Evolutionary conservation across 1,140 invertebrate genomes (phyloP).

Genomic region (Magallana gigas): DNA sequence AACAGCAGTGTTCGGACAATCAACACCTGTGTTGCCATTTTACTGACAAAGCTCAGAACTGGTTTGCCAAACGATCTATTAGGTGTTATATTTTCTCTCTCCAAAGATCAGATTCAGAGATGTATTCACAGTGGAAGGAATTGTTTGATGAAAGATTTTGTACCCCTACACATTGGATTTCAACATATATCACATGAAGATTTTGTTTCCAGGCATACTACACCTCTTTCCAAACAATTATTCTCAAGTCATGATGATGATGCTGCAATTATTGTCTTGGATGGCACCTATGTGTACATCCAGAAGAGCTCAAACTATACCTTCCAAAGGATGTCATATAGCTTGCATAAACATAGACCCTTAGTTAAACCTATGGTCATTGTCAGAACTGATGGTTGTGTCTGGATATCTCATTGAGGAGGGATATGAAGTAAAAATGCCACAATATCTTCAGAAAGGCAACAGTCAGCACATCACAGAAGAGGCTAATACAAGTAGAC

Average conservation of each 20-base stretch:
- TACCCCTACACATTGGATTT: conserved; percentile 39
- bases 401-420: conserved; percentile 29
- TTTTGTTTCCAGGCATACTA: conserved; percentile 28
- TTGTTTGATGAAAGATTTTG: conserved; percentile 8
- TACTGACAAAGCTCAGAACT: too few species aligned
- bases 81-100: too few species aligned
- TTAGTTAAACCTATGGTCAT: conserved; percentile 39
- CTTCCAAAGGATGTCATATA: conserved; percentile 37
- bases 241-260: conserved; percentile 15
- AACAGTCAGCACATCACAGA: conserved; percentile 40
- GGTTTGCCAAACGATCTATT: too few species aligned
- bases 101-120: too few species aligned
- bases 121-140: background rate
- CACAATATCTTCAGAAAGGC: conserved; percentile 35
- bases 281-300: conserved; percentile 42
- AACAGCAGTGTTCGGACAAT: too few species aligned
- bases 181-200: conserved; percentile 30
- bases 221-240: conserved; percentile 4
- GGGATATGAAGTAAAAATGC: conserved; percentile 35
- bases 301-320: conserved; percentile 41
- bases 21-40: too few species aligned
- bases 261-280: conserved; percentile 31
- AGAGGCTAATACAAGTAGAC: conserved; percentile 38
- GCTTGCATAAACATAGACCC: conserved; percentile 44
- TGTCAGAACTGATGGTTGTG: conserved; percentile 40